These are phyloP conservation scores for Gandaritis pyraliata DNA, from an alignment of 2,888 invertebrate genomes.

Conservation along the genomic window DNA sequence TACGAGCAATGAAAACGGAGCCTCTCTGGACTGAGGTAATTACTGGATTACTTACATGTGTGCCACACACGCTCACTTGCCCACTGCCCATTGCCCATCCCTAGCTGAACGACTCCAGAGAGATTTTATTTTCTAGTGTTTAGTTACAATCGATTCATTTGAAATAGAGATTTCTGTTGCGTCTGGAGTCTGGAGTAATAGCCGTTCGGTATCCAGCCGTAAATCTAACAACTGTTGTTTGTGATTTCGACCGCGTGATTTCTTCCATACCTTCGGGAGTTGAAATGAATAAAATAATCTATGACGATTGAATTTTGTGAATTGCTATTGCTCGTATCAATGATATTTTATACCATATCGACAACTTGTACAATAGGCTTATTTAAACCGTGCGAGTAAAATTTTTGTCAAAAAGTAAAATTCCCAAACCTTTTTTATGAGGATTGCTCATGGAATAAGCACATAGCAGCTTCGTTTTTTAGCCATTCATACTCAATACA, in stretches of 20 bases:
- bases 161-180: constrained; percentile 28
- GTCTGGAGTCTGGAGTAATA: constrained; percentile 22
- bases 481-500: too few relatives aligned
- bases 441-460: too few relatives aligned
- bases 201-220: constrained; percentile 13
- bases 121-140: constrained; percentile 28
- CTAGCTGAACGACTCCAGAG: constrained; percentile 19
- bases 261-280: constrained; percentile 10
- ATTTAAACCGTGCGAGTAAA: too few relatives aligned
- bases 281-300: constrained; percentile 10
- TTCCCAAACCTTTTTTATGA: too few relatives aligned
- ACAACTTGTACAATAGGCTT: too few relatives aligned
- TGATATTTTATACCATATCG: too few relatives aligned
- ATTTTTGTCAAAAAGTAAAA: too few relatives aligned
- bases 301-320: background rate
- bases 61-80: constrained; percentile 45
- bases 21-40: constrained; percentile 71
- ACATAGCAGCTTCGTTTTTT: too few relatives aligned
- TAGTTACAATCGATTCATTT: constrained; percentile 28
- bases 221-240: constrained; percentile 23
- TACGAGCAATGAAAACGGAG: constrained; percentile 78
- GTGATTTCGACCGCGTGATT: constrained; percentile 23
- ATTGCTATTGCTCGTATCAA: background rate
- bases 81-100: constrained; percentile 25
- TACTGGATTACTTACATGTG: constrained; percentile 75